Percentiles rank a stretch among this genome's conserved stretches.
Conservation (phyloP, 2,113 vertebrate species). For the Dicerorhinus sumatrensis region DNA sequence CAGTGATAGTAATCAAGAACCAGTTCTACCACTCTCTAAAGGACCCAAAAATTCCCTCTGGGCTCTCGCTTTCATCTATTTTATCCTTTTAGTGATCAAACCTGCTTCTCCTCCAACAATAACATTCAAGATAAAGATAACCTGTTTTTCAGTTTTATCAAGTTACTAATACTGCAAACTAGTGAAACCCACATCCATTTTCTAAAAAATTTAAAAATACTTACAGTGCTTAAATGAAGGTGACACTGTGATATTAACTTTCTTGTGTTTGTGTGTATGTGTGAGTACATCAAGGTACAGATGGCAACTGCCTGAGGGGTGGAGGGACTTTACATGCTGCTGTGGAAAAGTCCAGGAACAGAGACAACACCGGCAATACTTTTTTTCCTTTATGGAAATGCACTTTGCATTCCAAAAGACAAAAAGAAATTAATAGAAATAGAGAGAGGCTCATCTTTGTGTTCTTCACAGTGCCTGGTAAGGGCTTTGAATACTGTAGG, state of each 20-base stretch:
- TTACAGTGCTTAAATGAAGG: not conserved
- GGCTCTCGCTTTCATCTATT: not conserved
- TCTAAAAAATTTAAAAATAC: not conserved
- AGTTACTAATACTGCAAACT: not conserved
- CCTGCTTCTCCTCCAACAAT: not conserved
- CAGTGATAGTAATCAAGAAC: not conserved
- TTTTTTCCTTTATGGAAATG: not conserved
- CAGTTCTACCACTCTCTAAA: not conserved
- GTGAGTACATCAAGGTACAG: not conserved
- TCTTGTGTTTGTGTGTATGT: too few relatives aligned
- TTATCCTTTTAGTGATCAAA: not conserved
- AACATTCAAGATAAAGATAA: not conserved
- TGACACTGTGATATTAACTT: not conserved
- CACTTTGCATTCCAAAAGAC: not conserved
- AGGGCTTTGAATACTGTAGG: not conserved
- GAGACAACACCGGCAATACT: not conserved
- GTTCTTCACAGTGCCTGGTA: not conserved
- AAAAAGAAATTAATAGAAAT: not conserved
- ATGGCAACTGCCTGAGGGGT: not conserved
- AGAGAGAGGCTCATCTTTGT: not conserved
- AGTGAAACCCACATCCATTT: not conserved
- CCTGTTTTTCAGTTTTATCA: not conserved
- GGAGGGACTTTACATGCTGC: not conserved
- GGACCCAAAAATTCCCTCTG: not conserved
- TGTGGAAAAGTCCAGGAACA: not conserved